Conservation (phyloP, 2,888 invertebrate genomes). For the Crocallis elinguaria region DNA sequence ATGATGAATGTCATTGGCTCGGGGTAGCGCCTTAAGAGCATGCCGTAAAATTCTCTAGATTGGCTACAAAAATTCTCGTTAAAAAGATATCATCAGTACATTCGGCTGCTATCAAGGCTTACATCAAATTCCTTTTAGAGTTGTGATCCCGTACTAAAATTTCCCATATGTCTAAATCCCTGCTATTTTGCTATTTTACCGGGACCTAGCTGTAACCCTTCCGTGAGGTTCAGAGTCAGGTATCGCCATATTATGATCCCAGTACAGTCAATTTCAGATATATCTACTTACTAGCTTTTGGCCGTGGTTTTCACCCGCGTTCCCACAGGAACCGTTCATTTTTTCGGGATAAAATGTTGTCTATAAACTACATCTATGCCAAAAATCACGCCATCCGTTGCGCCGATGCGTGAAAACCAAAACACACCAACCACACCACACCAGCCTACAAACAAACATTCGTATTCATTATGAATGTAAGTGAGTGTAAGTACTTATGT, state of each 20-base stretch:
- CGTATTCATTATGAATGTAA: no score
- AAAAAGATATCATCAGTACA: slow-evolving; percentile 14
- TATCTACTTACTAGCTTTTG: background rate
- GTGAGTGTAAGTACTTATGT: no score
- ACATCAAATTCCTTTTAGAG: slow-evolving; percentile 14
- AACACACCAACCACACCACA: no score
- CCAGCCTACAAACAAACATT: no score
- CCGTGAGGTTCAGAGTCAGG: slow-evolving; percentile 27
- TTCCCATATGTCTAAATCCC: slow-evolving; percentile 19
- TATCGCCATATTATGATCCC: background rate
- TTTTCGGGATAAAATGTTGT: no score
- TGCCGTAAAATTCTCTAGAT: background rate
- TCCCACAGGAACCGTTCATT: no score
- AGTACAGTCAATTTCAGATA: background rate
- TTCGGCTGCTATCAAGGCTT: slow-evolving; percentile 7
- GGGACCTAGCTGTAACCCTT: slow-evolving; percentile 35
- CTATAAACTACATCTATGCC: no score
- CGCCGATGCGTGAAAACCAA: no score
- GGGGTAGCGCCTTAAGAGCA: no score
- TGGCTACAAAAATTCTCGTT: slow-evolving; percentile 8
- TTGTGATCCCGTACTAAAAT: slow-evolving; percentile 17
- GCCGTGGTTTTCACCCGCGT: no score
- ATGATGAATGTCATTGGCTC: no score
- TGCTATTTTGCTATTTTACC: slow-evolving; percentile 30
- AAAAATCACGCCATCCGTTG: no score